Evolutionary conservation across 2,113 vertebrate species (phyloP), one percentile per base, ranked within the genome.

Genomic region (Chloroceryle aenea): DNA sequence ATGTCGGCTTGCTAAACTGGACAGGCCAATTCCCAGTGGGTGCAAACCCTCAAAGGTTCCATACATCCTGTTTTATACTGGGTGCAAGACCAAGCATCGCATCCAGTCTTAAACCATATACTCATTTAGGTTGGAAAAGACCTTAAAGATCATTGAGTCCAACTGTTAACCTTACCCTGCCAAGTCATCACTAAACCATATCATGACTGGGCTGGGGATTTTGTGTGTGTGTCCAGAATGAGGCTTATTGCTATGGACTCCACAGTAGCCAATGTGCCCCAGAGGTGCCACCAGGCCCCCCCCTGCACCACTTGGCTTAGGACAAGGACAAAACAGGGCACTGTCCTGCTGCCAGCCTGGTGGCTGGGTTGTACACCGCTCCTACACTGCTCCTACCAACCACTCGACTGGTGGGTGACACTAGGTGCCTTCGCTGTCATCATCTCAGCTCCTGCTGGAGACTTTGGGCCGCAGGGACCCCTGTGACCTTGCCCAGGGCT

Each of bases 261-360:
- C 10, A 2, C 19, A 62, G 45, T 1, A 3, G 4, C 30, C 0
- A 0, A 1, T 5, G 26, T 7, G 4, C 2, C 36, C 36, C 11
- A 8, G 4, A 8, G 10, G 10, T 7, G 11, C 55, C 27, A 59
- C 25, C 55, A 66, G 30, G 48, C 12, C 22, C 29, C 4, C 10
- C 11, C 47, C 10, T 18, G 27, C 7, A 25, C 15, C 2, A 2
- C 25, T 72, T 72, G 29, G 11, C 47, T 30, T 16, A 29, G 19
- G 42, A 67, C 43, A 69, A 58, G 17, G 50, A 61, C 83, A 69
- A 56, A 90, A 15, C 13, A 76, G 15, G 43, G 14, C 53, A 18
- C 0, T 26, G 36, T 30, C 53, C 25, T 48, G 43, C 52, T 64
- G 40, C 58, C 75, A 68, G 23, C 52, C 47, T 71, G 12, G 5